phyloP scores from a whole-genome alignment of 2,113 vertebrate species.

The Zosterops borbonicus region DNA sequence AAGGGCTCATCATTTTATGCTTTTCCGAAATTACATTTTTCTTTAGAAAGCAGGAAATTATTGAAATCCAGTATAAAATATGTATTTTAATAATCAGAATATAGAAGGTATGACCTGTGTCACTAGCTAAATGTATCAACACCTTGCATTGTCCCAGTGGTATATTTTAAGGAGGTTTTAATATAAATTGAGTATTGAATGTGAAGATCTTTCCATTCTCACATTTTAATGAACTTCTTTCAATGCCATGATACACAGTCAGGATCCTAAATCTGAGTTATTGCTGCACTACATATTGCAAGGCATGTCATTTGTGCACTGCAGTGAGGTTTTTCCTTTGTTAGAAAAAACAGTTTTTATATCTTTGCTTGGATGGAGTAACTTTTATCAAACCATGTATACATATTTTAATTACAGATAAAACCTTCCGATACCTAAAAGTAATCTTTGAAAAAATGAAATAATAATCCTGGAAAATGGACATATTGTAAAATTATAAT shows the following conservation, averaged over 20 bases:
- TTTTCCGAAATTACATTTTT: conserved; percentile 18
- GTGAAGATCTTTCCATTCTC: neutral
- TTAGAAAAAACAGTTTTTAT: neutral
- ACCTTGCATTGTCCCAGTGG: neutral
- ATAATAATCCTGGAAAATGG: conserved; percentile 26
- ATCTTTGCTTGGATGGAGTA: neutral
- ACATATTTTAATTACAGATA: neutral
- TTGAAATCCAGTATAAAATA: conserved; percentile 15
- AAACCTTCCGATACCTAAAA: neutral
- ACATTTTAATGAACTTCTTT: conserved; percentile 26
- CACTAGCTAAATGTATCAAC: neutral
- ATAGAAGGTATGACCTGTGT: neutral
- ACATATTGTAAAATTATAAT: conserved; percentile 43
- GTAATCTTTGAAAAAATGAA: neutral
- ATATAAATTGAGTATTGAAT: conserved; percentile 7
- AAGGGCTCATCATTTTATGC: neutral
- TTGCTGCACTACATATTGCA: neutral
- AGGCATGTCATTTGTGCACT: neutral
- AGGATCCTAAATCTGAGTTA: neutral
- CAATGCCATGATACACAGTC: neutral
- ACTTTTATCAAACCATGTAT: neutral
- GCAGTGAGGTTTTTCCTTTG: neutral
- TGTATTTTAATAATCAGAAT: neutral
- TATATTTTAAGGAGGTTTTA: conserved; percentile 1
- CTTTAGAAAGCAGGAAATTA: conserved; percentile 24